Base-by-base conservation (phyloP, 2,113 vertebrate species). In the Grus americana region DNA sequence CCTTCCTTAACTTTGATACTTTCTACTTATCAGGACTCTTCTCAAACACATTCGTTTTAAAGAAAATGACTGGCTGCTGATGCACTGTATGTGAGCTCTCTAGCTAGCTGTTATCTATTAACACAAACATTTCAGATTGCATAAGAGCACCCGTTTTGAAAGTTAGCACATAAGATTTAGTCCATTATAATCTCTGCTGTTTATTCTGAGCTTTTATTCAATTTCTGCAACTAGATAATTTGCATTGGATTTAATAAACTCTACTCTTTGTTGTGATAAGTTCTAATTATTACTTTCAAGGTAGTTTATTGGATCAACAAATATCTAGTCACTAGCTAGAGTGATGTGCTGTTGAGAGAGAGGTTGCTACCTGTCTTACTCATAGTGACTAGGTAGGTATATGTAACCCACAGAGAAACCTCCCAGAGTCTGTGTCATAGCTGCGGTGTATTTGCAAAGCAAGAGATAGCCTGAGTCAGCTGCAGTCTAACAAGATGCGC, bases 91-190 rank as follows among this genome's bases (percentile, higher is more conserved):
- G 62, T 50, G 27, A 13, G 50, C 67, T 81, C 75, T 66, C 54
- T 74, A 22, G 59, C 50, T 66, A 81, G 76, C 89, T 90, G 92
- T 97, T 96, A 97, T 57, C 94, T 82, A 95, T 96, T 93, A 97
- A 97, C 76, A 81, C 88, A 96, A 95, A 88, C 44, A 63, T 42
- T 83, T 86, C 47, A 61, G n/a, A 65, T 94, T 97, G 91, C 70
- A 10, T 88, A 95, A 92, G 71, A 80, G n/a, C 47, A 73, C 34
- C 72, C 2, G 0, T 73, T 97, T 79, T 84, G 79, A 87, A 97
- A 93, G 85, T 44, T 58, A 73, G 70, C 46, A 47, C 62, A 90
- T 72, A 88, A 80, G 76, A 93, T 55, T 18, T 57, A 59, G 54
- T 81, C 79, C 47, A 76, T 52, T 84, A 88, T 82, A 81, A 86